Percentiles rank a stretch among this genome's conserved stretches.
Conservation (phyloP, 2,888 invertebrate genomes). For the Hermaeophaga mercurialis region DNA sequence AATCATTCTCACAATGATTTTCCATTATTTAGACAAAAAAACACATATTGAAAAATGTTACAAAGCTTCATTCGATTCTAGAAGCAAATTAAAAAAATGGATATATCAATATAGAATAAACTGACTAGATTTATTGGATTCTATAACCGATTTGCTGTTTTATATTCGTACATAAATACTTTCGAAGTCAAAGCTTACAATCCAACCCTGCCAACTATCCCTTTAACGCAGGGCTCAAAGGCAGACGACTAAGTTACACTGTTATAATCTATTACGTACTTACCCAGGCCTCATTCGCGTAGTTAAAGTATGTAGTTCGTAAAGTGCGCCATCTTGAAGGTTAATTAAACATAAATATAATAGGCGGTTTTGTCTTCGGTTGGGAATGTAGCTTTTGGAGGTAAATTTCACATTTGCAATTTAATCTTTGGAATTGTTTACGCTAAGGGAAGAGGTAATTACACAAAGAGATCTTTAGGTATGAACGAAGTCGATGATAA, state of each 20-base stretch:
- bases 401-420: slow-evolving; percentile 26
- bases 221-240: slow-evolving; percentile 44
- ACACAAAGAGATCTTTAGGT: too few species aligned
- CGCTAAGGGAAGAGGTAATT: slow-evolving; percentile 3
- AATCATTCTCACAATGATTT: too few species aligned
- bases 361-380: slow-evolving; percentile 33
- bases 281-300: slow-evolving; percentile 44
- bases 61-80: too few species aligned
- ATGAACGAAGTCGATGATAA: too few species aligned
- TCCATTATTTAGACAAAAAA: too few species aligned
- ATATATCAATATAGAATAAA: too few species aligned
- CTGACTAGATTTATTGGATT: too few species aligned
- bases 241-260: slow-evolving; percentile 50
- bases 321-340: slow-evolving; percentile 38
- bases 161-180: too few species aligned
- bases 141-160: too few species aligned
- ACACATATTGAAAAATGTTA: too few species aligned
- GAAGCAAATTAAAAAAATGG: too few species aligned
- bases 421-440: slow-evolving; percentile 24
- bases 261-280: slow-evolving; percentile 49
- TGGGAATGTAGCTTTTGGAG: slow-evolving; percentile 31
- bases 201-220: slow-evolving; percentile 7
- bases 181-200: too few species aligned
- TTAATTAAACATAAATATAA: slow-evolving; percentile 40
- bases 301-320: slow-evolving; percentile 41